Evolutionary conservation across 2,888 invertebrate species (phyloP).

Genomic region (Salticus scenicus): DNA sequence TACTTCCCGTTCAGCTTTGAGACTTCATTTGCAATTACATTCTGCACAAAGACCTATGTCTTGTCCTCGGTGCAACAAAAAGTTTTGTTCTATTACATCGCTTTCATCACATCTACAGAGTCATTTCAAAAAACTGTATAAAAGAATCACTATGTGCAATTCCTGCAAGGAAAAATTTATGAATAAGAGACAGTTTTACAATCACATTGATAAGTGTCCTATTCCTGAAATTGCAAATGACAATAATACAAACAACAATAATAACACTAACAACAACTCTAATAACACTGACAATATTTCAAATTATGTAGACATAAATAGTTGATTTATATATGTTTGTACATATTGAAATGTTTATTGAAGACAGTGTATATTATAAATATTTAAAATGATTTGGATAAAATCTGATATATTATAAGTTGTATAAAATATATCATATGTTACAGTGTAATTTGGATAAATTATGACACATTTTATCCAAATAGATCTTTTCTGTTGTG

Average conservation of each 20-base stretch:
- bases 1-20: constrained; percentile 30
- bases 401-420: no score
- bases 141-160: background rate
- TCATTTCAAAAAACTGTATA: constrained; percentile 14
- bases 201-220: constrained; percentile 16
- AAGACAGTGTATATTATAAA: background rate
- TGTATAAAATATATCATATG: no score
- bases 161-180: constrained; percentile 5
- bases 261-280: no score
- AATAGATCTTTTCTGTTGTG: no score
- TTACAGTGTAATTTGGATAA: no score
- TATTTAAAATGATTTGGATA: no score
- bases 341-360: background rate
- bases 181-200: background rate
- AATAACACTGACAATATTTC: no score
- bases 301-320: background rate
- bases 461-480: no score
- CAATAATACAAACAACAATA: no score
- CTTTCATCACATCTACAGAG: constrained; percentile 23
- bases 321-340: no score
- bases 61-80: constrained; percentile 29
- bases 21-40: constrained; percentile 39
- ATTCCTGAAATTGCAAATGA: constrained; percentile 3
- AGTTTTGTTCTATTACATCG: constrained; percentile 47
- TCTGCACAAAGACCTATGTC: constrained; percentile 38